phyloP scores from a whole-genome alignment of 2,888 invertebrate species.

The Lepidochrysops patricia region DNA sequence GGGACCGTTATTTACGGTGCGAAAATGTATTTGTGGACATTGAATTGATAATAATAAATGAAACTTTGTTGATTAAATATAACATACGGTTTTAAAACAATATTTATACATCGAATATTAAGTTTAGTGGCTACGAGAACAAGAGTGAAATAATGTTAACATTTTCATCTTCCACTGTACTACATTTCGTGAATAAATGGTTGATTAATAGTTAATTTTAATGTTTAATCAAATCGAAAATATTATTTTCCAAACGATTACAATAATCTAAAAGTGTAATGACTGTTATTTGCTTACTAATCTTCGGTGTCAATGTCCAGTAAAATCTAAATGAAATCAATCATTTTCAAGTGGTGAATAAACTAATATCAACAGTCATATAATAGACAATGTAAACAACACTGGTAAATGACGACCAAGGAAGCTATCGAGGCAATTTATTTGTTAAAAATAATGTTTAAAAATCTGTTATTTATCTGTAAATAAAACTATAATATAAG shows the following conservation, averaged over 20 bases:
- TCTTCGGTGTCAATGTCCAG: constrained; percentile 6
- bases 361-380: not conserved
- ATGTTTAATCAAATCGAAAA: too few relatives aligned
- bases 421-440: not conserved
- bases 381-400: not conserved
- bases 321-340: constrained; percentile 10
- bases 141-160: too few relatives aligned
- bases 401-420: not conserved
- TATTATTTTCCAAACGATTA: not conserved
- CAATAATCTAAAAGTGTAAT: not conserved
- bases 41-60: not conserved
- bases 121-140: too few relatives aligned
- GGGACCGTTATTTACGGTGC: not conserved
- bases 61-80: not conserved
- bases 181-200: too few relatives aligned
- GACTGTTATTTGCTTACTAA: not conserved
- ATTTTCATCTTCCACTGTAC: too few relatives aligned
- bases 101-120: too few relatives aligned
- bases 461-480: not conserved
- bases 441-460: not conserved
- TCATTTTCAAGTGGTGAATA: constrained; percentile 11
- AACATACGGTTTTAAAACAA: not conserved
- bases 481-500: too few relatives aligned
- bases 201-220: too few relatives aligned
- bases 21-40: not conserved